phyloP scores from a whole-genome alignment of 2,888 invertebrate genomes.

The Melolontha melolontha region DNA sequence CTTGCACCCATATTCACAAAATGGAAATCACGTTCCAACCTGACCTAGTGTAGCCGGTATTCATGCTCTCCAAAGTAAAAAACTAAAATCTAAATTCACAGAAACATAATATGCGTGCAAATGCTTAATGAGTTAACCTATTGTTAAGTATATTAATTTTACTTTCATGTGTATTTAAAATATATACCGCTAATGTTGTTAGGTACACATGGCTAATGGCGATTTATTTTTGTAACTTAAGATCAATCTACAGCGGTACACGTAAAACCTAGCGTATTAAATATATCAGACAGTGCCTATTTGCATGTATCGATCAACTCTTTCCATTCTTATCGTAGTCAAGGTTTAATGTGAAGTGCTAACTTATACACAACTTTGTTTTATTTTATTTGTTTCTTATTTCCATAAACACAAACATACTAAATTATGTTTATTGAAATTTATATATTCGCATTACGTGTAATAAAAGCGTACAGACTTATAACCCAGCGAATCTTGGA shows the following conservation, averaged over 20 bases:
- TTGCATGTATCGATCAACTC: slow-evolving; percentile 35
- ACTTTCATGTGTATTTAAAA: too few species aligned
- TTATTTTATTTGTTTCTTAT: slow-evolving; percentile 23
- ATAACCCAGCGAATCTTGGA: too few species aligned
- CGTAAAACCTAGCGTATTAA: slow-evolving; percentile 27
- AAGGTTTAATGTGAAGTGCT: slow-evolving; percentile 29
- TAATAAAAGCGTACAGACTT: too few species aligned
- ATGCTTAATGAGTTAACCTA: too few species aligned
- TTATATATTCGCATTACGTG: not conserved
- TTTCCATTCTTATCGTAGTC: slow-evolving; percentile 25
- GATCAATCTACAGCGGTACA: slow-evolving; percentile 32
- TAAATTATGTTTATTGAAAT: slow-evolving; percentile 8
- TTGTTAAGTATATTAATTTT: too few species aligned
- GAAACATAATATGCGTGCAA: too few species aligned
- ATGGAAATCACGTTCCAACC: too few species aligned
- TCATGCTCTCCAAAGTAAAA: too few species aligned
- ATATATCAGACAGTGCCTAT: slow-evolving; percentile 26
- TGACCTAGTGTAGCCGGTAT: too few species aligned
- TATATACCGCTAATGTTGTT: too few species aligned
- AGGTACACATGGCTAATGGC: not conserved
- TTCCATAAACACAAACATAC: slow-evolving; percentile 16
- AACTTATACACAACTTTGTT: slow-evolving; percentile 8
- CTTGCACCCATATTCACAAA: too few species aligned
- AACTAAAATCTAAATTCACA: too few species aligned
- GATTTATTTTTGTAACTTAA: slow-evolving; percentile 24